Evolutionary conservation across 2,888 invertebrate species (phyloP).

Genomic region (Thumatha senex): DNA sequence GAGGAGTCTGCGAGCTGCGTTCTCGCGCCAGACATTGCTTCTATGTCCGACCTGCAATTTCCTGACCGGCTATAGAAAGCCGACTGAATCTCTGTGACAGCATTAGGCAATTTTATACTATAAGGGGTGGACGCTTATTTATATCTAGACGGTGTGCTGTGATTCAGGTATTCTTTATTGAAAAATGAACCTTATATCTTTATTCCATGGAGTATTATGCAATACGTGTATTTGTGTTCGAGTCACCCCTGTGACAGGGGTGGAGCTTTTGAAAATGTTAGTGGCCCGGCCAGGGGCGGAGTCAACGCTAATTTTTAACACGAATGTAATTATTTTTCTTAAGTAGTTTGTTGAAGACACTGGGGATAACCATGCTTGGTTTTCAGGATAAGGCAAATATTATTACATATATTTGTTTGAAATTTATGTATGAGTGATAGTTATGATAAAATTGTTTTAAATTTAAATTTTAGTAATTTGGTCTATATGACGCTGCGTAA

Average conservation of each 20-base stretch:
- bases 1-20: slow-evolving; percentile 87
- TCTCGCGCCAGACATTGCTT: slow-evolving; percentile 70
- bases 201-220: slow-evolving; percentile 42
- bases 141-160: slow-evolving; percentile 29
- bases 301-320: slow-evolving; percentile 19
- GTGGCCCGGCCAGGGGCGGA: slow-evolving; percentile 47
- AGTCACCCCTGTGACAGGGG: slow-evolving; percentile 49
- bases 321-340: neutral
- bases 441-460: too few species aligned
- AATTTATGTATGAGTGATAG: too few species aligned
- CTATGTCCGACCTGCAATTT: slow-evolving; percentile 8
- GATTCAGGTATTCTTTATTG: slow-evolving; percentile 5
- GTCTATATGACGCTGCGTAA: too few species aligned
- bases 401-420: too few species aligned
- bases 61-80: slow-evolving; percentile 29
- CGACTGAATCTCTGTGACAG: slow-evolving; percentile 46
- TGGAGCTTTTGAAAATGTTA: slow-evolving; percentile 39
- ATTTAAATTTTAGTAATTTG: too few species aligned
- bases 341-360: neutral
- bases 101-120: slow-evolving; percentile 64
- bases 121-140: slow-evolving; percentile 53
- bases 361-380: neutral
- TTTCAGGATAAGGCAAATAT: neutral
- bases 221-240: slow-evolving; percentile 25
- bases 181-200: slow-evolving; percentile 21